phyloP scores from a whole-genome alignment of 1,140 invertebrate species.

The Trachymyrmex septentrionalis region DNA sequence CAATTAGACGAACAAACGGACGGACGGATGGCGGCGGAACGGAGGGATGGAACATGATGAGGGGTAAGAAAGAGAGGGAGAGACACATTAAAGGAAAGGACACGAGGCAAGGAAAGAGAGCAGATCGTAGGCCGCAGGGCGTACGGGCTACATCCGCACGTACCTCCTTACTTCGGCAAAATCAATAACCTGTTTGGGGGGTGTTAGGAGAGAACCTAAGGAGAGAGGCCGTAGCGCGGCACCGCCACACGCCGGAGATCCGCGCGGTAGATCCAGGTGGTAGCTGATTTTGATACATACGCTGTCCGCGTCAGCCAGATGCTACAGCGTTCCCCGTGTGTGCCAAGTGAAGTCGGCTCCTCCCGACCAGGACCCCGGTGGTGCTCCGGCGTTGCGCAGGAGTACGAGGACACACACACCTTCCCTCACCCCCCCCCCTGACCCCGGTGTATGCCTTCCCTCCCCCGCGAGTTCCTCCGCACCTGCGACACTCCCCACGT shows the following conservation, averaged over 20 bases:
- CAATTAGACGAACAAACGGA: slow-evolving; percentile 20
- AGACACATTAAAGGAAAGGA: slow-evolving; percentile 31
- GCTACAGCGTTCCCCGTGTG: slow-evolving; percentile 49
- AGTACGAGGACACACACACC: slow-evolving; percentile 36
- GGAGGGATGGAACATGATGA: slow-evolving; percentile 33
- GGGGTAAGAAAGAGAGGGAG: slow-evolving; percentile 45
- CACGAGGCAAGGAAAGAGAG: slow-evolving; percentile 68
- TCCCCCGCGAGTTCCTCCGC: slow-evolving; percentile 26
- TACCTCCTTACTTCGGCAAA: slow-evolving; percentile 84
- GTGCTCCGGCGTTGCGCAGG: slow-evolving; percentile 40
- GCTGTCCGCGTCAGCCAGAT: slow-evolving; percentile 62
- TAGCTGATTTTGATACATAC: slow-evolving; percentile 64
- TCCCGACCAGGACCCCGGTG: slow-evolving; percentile 37
- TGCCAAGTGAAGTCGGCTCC: slow-evolving; percentile 42
- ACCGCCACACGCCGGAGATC: slow-evolving; percentile 75
- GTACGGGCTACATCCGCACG: slow-evolving; percentile 77
- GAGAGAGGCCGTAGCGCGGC: slow-evolving; percentile 77
- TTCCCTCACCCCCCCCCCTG: neutral
- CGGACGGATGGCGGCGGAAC: slow-evolving; percentile 19
- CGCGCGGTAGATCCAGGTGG: slow-evolving; percentile 56
- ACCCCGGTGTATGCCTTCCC: slow-evolving; percentile 1
- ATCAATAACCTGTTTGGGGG: slow-evolving; percentile 85
- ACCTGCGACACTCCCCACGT: slow-evolving; percentile 57
- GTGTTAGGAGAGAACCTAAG: slow-evolving; percentile 82
- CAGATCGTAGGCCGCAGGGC: slow-evolving; percentile 79